Evolutionary conservation across 2,113 vertebrate species (phyloP).

Genomic region (Rhineura floridana): DNA sequence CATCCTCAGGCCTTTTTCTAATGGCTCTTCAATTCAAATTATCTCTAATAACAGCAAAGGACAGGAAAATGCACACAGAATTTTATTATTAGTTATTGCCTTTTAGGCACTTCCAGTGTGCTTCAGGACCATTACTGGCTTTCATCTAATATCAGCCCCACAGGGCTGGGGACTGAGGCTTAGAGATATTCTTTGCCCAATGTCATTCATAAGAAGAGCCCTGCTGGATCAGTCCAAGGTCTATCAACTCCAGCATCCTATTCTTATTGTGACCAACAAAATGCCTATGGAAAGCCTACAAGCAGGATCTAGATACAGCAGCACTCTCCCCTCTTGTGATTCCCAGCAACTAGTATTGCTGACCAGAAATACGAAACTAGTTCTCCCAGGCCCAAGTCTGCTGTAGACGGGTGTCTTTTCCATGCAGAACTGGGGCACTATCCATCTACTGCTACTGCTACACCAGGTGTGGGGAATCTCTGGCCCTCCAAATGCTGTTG

Average conservation of each 20-base stretch:
- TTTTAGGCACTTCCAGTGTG: background rate
- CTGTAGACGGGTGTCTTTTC: too few species aligned
- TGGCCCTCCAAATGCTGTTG: too few species aligned
- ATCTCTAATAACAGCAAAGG: background rate
- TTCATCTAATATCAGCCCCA: background rate
- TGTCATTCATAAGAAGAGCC: background rate
- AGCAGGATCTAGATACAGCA: too few species aligned
- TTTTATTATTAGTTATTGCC: background rate
- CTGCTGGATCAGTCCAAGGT: too few species aligned
- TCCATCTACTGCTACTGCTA: background rate
- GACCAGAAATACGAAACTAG: background rate
- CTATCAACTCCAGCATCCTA: too few species aligned
- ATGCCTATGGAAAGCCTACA: too few species aligned
- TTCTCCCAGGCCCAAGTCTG: background rate
- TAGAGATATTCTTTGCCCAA: background rate
- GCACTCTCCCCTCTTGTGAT: too few species aligned
- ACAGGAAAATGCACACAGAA: background rate
- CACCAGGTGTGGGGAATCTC: too few species aligned
- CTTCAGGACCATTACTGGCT: background rate
- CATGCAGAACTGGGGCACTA: background rate
- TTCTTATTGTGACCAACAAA: too few species aligned
- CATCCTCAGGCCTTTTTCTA: background rate
- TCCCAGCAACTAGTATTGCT: too few species aligned
- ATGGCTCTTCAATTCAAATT: slow-evolving; percentile 9
- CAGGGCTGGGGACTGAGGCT: background rate